phyloP scores from a whole-genome alignment of 2,113 vertebrate species.

The Empidonax traillii region DNA sequence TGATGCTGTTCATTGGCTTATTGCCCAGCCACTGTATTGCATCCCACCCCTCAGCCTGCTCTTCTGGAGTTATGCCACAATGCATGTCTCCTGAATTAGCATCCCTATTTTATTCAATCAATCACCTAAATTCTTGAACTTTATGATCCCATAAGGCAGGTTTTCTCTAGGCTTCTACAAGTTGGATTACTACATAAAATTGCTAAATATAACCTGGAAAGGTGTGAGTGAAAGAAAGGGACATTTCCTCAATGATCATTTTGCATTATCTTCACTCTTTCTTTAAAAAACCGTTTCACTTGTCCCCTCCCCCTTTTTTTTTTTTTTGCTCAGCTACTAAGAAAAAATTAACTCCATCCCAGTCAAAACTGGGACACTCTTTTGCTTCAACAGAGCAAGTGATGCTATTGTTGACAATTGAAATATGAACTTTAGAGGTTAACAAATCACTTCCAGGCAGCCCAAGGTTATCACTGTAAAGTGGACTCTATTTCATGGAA shows the following conservation, averaged over 20 bases:
- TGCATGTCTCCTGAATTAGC: not conserved
- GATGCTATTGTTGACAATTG: not conserved
- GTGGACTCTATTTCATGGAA: not conserved
- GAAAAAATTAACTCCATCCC: not conserved
- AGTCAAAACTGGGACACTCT: not conserved
- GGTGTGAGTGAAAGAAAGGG: not conserved
- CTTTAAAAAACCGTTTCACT: not conserved
- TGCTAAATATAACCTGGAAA: not conserved
- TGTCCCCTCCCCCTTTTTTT: rapidly evolving
- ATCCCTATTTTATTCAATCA: not conserved
- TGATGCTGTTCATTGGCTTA: conserved; percentile 49
- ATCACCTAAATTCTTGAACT: conserved; percentile 33
- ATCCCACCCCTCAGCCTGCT: not conserved
- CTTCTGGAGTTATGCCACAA: not conserved
- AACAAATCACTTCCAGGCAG: not conserved
- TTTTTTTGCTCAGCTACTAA: not conserved
- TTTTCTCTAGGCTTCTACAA: not conserved
- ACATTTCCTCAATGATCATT: not conserved
- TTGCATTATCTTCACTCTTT: not conserved
- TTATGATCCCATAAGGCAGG: not conserved
- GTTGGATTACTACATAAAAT: not conserved
- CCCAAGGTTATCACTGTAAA: not conserved
- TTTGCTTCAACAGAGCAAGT: not conserved
- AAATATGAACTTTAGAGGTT: not conserved
- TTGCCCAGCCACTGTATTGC: conserved; percentile 1